Evolutionary conservation across 2,113 vertebrate species (phyloP), one percentile per base, ranked within the genome.

Genomic region (Callipepla squamata): DNA sequence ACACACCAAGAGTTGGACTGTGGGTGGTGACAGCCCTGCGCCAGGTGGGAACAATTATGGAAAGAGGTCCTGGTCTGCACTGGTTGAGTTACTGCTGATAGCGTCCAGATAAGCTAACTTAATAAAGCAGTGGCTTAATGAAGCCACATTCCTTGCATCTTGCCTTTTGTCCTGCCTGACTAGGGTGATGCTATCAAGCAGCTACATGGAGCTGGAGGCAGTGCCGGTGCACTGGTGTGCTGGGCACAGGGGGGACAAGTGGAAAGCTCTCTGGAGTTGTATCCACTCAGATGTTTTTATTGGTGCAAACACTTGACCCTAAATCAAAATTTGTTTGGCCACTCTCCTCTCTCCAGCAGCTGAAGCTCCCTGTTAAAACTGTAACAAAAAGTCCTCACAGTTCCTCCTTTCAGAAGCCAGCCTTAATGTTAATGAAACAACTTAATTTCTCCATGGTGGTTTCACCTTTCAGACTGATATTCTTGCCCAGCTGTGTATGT

Each of bases 91-190:
- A 95, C 78, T 92, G 93, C 93, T 95, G 95, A 96, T 96, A 96
- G 90, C 85, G 92, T 73, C 92, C 93, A 94, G 96, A 96, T 96
- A 96, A 96, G 93, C 92, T 94, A 96, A 96, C 90, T 95, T 92
- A 96, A 96, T 96, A 96, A 95, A 96, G 76, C 45, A 11, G 72
- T 72, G 83, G 85, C 93, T 93, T 96, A 96, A 96, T 96, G 93
- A 94, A 93, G 82, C 65, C 32, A 0, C 96, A 96, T 96, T 96
- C 96, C 83, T 95, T 93, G 57, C 93, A 74, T 93, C 80, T 87
- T 94, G 76, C 92, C 76, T 93, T 93, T 83, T 4, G 0, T 88
- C 72, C 93, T 74, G 85, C 76, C 90, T 77, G 85, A 90, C 85
- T 78, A 42, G 72, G 28, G 57, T 0, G 21, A 88, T 88, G 88